Base-by-base conservation (phyloP, 2,888 invertebrate species). In the Chrysolina americana region DNA sequence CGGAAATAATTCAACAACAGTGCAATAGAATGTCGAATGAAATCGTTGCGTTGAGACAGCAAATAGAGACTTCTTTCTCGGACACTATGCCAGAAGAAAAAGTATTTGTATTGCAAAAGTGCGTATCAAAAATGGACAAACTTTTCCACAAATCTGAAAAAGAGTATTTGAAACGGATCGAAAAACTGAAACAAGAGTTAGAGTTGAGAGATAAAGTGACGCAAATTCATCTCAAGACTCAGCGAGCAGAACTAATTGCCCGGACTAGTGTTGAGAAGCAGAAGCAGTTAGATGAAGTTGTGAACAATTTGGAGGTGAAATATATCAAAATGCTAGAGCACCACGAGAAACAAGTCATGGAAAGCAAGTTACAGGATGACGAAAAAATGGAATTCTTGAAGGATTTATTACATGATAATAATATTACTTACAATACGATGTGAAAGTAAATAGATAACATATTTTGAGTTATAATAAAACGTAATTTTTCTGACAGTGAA, bases 51-150 rank as follows among this genome's bases (percentile, higher is more conserved):
- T 73, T 84, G 10, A 77, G 81, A 68, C 77, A 71, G 47, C 81
- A 81, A 74, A 74, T 83, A 65, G 80, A 81, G 74, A 66, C 50
- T 17, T 69, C 75, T 0, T 65, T 71, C 11, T 70, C 73, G 0
- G 76, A 19, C n/a, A 47, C 19, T n/a, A 21, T 36, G 3, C 48
- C 47, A 17, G 81, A 82, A 9, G 82, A 83, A 64, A 82, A 81
- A 70, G 76, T 84, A 9, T 28, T 73, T 28, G 78, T 83, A 56
- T 74, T 85, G 4, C 81, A 84, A 74, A 82, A 82, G 66, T 85
- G 84, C 71, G 80, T 85, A n/a, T 81, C 83, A 8, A 85, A 85
- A 80, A 84, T 86, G 83, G 85, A 86, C 48, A 84, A 79, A 76
- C 76, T 84, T 5, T 84, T 84, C 41, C 80, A 81, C 59, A 84